Evolutionary conservation across 1,140 invertebrate genomes (phyloP).

Genomic region (Muscidifurax raptorellus): DNA sequence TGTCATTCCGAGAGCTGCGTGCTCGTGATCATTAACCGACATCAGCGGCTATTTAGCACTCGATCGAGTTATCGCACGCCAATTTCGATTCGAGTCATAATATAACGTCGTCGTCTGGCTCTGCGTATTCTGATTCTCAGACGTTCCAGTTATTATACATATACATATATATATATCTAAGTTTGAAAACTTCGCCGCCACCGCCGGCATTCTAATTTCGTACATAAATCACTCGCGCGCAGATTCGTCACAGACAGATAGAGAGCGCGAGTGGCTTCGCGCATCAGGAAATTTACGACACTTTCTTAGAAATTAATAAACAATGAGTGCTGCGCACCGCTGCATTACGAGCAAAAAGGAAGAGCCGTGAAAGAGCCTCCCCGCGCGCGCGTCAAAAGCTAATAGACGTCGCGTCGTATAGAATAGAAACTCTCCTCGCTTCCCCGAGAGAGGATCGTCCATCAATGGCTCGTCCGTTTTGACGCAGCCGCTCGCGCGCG

Average conservation of each 20-base stretch:
- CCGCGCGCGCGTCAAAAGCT: not conserved
- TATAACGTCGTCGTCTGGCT: not conserved
- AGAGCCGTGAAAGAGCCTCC: not conserved
- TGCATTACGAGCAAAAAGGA: too few relatives aligned
- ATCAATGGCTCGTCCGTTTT: conserved; percentile 28
- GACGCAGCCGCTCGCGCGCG: conserved; percentile 6
- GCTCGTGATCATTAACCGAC: too few relatives aligned
- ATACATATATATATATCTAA: too few relatives aligned
- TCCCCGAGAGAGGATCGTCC: not conserved
- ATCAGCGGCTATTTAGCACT: too few relatives aligned
- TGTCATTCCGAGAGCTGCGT: too few relatives aligned
- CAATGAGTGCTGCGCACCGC: not conserved
- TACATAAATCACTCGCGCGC: not conserved
- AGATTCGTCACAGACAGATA: too few relatives aligned
- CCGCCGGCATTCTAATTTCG: not conserved
- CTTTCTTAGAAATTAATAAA: conserved; percentile 2
- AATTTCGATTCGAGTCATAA: too few relatives aligned
- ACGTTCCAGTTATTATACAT: too few relatives aligned
- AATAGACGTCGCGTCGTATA: conserved; percentile 11
- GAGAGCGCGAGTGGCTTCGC: too few relatives aligned
- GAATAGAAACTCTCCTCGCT: not conserved
- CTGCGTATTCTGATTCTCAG: too few relatives aligned
- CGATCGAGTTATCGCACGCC: too few relatives aligned
- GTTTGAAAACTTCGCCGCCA: too few relatives aligned
- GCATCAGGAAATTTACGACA: not conserved